Evolutionary conservation across 2,113 vertebrate genomes (phyloP).

Genomic region (Orcinus orca): DNA sequence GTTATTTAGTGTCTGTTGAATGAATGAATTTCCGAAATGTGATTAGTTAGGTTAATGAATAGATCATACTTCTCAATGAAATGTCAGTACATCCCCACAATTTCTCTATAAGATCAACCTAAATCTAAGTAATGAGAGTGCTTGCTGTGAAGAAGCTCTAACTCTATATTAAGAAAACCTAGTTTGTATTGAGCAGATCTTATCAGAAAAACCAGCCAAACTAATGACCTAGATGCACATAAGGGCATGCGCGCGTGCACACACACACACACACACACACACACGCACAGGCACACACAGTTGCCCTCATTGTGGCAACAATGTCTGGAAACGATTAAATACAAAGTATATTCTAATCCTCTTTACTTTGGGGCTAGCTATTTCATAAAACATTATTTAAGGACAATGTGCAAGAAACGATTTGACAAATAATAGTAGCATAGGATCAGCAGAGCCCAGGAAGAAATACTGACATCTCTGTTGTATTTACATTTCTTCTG

Average conservation of each 20-base stretch:
- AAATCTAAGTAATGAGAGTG: neutral
- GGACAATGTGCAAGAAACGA: neutral
- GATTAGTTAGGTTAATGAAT: neutral
- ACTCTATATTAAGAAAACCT: neutral
- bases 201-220: neutral
- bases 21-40: neutral
- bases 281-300: neutral
- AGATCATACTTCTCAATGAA: neutral
- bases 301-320: neutral
- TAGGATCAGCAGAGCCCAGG: neutral
- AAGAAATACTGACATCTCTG: neutral
- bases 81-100: neutral
- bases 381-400: constrained; percentile 24
- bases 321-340: neutral
- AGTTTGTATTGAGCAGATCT: neutral
- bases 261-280: accelerated
- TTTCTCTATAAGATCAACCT: neutral
- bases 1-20: neutral
- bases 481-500: neutral
- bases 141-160: neutral
- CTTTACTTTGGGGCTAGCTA: neutral
- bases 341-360: neutral
- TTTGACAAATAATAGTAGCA: neutral
- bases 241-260: neutral
- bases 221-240: neutral